Conservation (phyloP, 2,888 invertebrate species). For the Oscheius sp. region DNA sequence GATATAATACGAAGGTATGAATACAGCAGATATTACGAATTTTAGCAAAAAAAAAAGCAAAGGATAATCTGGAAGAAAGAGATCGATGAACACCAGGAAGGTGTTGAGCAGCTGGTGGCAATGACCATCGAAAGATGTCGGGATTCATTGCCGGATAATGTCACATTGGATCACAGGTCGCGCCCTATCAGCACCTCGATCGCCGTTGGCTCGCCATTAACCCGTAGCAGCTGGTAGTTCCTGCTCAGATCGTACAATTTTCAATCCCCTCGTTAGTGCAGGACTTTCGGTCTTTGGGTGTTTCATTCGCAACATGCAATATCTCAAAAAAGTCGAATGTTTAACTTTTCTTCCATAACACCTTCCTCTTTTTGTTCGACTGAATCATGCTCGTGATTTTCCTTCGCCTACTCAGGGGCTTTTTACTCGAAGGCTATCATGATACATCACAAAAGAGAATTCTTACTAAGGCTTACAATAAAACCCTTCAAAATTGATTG, state of each 20-base stretch:
- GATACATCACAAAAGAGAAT: too few relatives aligned
- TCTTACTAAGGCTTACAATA: too few relatives aligned
- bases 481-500: neutral
- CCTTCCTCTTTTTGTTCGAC: too few relatives aligned
- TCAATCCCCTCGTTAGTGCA: too few relatives aligned
- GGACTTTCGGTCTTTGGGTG: too few relatives aligned
- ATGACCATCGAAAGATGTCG: slow-evolving; percentile 27
- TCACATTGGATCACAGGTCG: slow-evolving; percentile 33
- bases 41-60: neutral
- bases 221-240: slow-evolving; percentile 26
- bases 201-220: slow-evolving; percentile 31
- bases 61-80: neutral
- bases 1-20: too few relatives aligned
- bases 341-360: neutral
- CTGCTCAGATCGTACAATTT: slow-evolving; percentile 5
- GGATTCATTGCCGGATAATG: slow-evolving; percentile 30
- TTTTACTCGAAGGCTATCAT: too few relatives aligned
- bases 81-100: too few relatives aligned
- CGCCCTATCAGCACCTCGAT: slow-evolving; percentile 28
- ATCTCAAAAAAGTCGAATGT: too few relatives aligned
- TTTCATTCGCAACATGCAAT: too few relatives aligned
- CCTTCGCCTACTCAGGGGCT: too few relatives aligned
- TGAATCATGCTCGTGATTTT: too few relatives aligned
- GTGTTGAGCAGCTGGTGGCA: slow-evolving; percentile 27
- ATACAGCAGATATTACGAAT: neutral